Conservation (phyloP, 2,797 vertebrate genomes). For the Premnoplex brunnescens region DNA sequence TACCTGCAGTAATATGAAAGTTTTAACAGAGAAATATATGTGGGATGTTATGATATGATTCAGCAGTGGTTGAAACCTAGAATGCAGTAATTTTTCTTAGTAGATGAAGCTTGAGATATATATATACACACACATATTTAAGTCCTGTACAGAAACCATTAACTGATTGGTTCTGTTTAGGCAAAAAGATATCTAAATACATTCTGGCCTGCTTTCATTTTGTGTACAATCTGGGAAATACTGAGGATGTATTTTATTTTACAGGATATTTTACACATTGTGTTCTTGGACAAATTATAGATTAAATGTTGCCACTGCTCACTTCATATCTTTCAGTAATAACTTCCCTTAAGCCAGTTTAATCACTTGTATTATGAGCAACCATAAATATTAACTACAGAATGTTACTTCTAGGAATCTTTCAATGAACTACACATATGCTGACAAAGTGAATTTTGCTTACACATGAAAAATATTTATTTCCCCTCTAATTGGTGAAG, state of each 20-base stretch:
- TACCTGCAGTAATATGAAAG: neutral
- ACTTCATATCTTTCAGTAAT: constrained; percentile 49
- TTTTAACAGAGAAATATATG: neutral
- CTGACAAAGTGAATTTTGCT: constrained; percentile 62
- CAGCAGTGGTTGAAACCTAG: neutral
- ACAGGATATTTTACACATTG: neutral
- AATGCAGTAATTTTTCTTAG: neutral
- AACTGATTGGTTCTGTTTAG: neutral
- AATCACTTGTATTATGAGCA: constrained; percentile 26
- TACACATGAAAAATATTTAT: constrained; percentile 71
- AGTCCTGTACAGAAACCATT: neutral
- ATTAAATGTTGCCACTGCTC: constrained; percentile 29
- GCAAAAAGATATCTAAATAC: neutral
- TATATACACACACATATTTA: neutral
- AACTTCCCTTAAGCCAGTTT: constrained; percentile 28
- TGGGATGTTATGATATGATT: neutral
- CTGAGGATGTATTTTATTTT: neutral
- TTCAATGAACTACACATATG: constrained; percentile 43
- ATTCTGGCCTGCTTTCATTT: neutral
- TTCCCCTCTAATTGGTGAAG: constrained; percentile 74
- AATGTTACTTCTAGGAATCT: constrained; percentile 53
- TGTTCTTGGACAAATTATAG: constrained; percentile 22
- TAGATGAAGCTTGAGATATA: neutral
- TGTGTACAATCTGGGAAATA: neutral
- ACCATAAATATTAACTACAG: constrained; percentile 72